Evolutionary conservation across 1,140 invertebrate genomes (phyloP).

Genomic region (Temnothorax nylanderi): DNA sequence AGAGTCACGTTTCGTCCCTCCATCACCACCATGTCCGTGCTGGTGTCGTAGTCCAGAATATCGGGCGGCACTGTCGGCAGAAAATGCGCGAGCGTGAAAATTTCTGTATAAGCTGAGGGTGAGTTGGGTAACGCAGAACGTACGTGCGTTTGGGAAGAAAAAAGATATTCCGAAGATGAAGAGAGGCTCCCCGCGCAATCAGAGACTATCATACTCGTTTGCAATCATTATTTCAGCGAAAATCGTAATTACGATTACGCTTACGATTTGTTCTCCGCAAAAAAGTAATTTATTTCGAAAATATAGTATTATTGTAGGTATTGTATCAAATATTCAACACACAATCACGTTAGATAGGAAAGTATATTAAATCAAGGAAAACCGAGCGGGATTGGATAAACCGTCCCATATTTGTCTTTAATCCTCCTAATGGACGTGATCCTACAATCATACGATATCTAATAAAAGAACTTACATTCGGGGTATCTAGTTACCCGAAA

Average conservation of each 20-base stretch:
- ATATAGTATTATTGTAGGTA: not conserved
- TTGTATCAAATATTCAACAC: not conserved
- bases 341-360: not conserved
- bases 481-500: constrained; percentile 13
- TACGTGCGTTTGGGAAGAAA: not conserved
- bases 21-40: constrained; percentile 94
- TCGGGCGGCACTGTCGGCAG: constrained; percentile 92
- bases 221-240: not conserved
- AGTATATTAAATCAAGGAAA: constrained; percentile 33
- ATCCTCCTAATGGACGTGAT: constrained; percentile 49
- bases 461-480: constrained; percentile 18
- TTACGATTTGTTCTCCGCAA: not conserved
- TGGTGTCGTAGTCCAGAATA: constrained; percentile 93
- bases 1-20: constrained; percentile 95
- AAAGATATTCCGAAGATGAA: not conserved
- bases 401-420: constrained; percentile 56
- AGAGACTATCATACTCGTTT: no score
- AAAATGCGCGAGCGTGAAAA: constrained; percentile 18
- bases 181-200: not conserved
- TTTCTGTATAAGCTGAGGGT: not conserved
- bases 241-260: not conserved
- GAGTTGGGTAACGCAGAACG: no score
- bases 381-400: not conserved
- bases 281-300: not conserved
- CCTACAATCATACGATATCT: constrained; percentile 20